Evolutionary conservation across 2,888 invertebrate species (phyloP).

Genomic region (Melolontha melolontha): DNA sequence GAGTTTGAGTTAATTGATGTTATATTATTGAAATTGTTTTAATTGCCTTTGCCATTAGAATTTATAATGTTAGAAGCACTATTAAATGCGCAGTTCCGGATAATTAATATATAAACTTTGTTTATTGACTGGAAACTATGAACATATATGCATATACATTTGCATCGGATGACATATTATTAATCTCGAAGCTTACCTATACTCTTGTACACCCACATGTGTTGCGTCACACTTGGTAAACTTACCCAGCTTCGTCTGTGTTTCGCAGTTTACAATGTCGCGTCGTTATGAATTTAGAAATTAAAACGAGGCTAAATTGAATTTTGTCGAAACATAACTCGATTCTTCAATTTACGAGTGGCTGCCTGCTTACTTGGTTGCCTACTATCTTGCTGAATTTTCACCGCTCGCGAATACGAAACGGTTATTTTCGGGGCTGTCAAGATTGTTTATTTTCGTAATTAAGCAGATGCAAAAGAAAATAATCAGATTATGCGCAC

Average conservation of each 20-base stretch:
- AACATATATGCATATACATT: too few species aligned
- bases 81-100: too few species aligned
- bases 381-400: neutral
- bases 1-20: too few species aligned
- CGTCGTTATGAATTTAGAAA: slow-evolving; percentile 1
- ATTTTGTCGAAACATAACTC: slow-evolving; percentile 16
- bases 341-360: slow-evolving; percentile 9
- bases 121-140: too few species aligned
- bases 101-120: too few species aligned
- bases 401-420: neutral
- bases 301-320: slow-evolving; percentile 8
- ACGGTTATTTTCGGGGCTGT: slow-evolving; percentile 16
- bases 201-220: neutral
- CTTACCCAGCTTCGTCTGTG: neutral
- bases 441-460: slow-evolving; percentile 27
- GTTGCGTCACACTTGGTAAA: neutral
- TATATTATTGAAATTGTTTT: too few species aligned
- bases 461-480: slow-evolving; percentile 17
- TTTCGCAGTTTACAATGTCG: neutral
- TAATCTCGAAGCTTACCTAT: too few species aligned
- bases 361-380: slow-evolving; percentile 5
- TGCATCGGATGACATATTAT: too few species aligned
- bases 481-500: slow-evolving; percentile 17
- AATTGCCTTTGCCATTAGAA: too few species aligned
- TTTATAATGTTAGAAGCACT: too few species aligned